Base-by-base conservation (phyloP, 1,140 invertebrate genomes). In the Aporrectodea caliginosa region DNA sequence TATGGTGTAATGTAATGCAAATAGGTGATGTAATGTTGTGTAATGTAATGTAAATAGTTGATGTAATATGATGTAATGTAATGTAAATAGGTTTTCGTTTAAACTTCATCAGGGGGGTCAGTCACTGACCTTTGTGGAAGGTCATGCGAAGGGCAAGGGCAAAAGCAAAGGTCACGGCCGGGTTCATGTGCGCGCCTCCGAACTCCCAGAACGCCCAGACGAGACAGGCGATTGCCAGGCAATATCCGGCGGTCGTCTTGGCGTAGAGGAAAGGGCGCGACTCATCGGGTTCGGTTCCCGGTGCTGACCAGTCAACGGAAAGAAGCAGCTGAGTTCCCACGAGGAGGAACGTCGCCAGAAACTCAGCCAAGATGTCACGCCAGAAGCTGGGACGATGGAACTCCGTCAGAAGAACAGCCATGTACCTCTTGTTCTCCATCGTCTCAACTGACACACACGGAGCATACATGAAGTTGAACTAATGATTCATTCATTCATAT, bases 331-430 rank as follows among this genome's bases (percentile, higher is more conserved):
- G 72, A 29, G 30, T 68, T 1, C 70, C 35, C 1, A 79, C 43
- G 6, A 79, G 73, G 6, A 79, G 6, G 35, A 43, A 43, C 0
- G 78, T 79, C 16, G 71, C 78, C 16, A 79, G 2, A 35, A 79
- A 79, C 73, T 79, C 78, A 27, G 78, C 78, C 31, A 75, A n/a
- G 0, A 79, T 33, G 34, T 79, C 78, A 1, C 78, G 71, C 71
- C 72, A 79, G 43, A 79, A 79, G 43, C 43, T 6, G 22, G 22
- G 6, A 22, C 22, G 43, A 58, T 22, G 43, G 6, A 6, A 58
- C 43, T 58, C 43, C 6, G 43, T 22, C 6, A 22, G 6, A 58
- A 58, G 43, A 6, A 58, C 6, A 6, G 43, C 43, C 22, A 58
- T 12, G 22, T 58, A 58, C 6, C 6, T 22, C 22, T 22, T 58